Evolutionary conservation across 2,888 invertebrate species (phyloP), one percentile per base, ranked within the genome.

Genomic region (Geophilus truncorum): DNA sequence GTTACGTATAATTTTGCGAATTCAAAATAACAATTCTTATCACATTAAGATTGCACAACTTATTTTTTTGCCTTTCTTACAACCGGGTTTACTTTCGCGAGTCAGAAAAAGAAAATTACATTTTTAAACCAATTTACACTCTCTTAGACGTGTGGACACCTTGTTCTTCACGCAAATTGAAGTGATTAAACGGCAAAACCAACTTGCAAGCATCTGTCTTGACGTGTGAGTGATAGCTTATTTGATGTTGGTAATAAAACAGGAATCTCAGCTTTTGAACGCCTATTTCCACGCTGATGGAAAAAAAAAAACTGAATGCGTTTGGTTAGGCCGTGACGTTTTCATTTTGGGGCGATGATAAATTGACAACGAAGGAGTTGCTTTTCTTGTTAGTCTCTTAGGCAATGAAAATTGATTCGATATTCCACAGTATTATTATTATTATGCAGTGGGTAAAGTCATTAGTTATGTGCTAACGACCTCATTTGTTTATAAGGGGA

Each of bases 361-460:
- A 70, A 70, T 70, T 70, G 70, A 25, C n/a, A 51, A 18, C 51
- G 18, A n/a, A 18, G 51, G 70, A 70, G 70, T 28, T 70, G 25
- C 70, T 70, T 51, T 51, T 51, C 51, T 51, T 51, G 51, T 51
- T 51, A 51, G 51, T 18, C 51, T 32, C 32, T 15, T 25, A 70
- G 12, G 70, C 70, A 70, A 70, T 70, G 70, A 70, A 70, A 70
- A 70, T 70, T 70, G 70, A 70, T 70, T 70, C n/a, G 70, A 70
- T 70, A 9, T 70, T 25, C 51, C 32, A 32, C n/a, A n/a, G n/a
- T n/a, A n/a, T n/a, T n/a, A n/a, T 45, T 45, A 12, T 28, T 70
- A 70, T 70, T 70, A 70, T 70, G 25, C 70, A 70, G 70, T 10
- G 28, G 70, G 28, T 2, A 45, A n/a, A 10, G 28, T 28, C 70